Conservation (phyloP, 2,113 vertebrate species). For the Oxyruncus cristatus region DNA sequence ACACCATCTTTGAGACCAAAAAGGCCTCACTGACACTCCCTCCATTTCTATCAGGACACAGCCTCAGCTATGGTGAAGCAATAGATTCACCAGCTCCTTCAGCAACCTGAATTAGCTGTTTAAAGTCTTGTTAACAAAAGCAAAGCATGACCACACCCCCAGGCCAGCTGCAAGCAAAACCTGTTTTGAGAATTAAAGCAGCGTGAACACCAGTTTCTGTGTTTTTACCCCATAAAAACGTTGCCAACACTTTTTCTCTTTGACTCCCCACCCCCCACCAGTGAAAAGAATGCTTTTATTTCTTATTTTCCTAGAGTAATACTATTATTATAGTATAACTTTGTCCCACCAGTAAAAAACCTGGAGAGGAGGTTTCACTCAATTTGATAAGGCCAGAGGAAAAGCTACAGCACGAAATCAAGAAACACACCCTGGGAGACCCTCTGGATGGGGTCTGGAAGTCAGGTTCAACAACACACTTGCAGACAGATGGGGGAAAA, state of each 20-base stretch:
- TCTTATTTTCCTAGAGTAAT: neutral
- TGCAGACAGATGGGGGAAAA: neutral
- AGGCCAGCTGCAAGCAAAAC: constrained; percentile 29
- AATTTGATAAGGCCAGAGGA: neutral
- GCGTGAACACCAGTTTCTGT: neutral
- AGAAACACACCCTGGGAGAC: neutral
- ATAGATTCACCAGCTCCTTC: neutral
- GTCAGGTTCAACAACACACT: neutral
- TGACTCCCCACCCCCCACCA: neutral
- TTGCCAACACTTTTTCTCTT: neutral
- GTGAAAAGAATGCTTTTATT: neutral
- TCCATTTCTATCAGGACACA: neutral
- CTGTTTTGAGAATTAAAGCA: constrained; percentile 29
- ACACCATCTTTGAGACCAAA: neutral
- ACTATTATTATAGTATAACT: neutral
- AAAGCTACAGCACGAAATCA: neutral
- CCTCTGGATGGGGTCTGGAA: neutral
- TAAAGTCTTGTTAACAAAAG: constrained; percentile 13
- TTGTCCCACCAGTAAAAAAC: neutral
- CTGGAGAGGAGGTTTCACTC: neutral
- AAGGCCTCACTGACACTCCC: neutral
- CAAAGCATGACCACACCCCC: neutral
- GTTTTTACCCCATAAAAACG: neutral
- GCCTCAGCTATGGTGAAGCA: neutral
- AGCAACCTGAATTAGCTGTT: neutral